Base-by-base conservation (phyloP, 2,113 vertebrate genomes). In the Rhinoptilus africanus region DNA sequence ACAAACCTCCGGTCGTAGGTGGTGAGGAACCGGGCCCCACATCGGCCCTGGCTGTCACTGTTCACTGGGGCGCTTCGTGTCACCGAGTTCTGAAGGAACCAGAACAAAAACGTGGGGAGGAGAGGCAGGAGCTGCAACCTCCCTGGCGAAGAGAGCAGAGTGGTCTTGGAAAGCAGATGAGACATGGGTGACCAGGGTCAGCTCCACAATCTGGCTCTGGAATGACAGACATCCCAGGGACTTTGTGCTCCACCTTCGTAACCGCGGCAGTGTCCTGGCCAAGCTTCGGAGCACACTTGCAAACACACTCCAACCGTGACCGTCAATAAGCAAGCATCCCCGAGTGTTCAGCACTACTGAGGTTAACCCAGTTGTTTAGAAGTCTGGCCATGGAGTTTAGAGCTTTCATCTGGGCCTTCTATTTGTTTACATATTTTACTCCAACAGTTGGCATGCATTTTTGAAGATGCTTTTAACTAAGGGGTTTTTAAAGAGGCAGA, bases 1-100 rank as follows among this genome's bases (percentile, higher is more conserved):
- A 99, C 99, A 48, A 99, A 99, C 71, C 99, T 98, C 94, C 99
- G 98, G 98, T 99, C 99, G 4, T 99, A 99, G 88, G 99, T 99
- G 96, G 99, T 99, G 85, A 99, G 98, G 97, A 99, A 99, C 12
- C 99, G 99, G 9, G 99, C 99, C 21, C 99, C 99, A 1, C 99
- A 99, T 14, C 99, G 99, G 71, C 99, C 99, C 93, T 99, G 99
- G 95, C 99, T 98, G 96, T 99, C 99, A 1, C 99, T 99, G 98
- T 99, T 99, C 95, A 99, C 98, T 0, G 99, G 99, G 10, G 99
- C 99, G 0, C 99, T 99, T 84, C 99, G 98, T 0, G 99, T 99
- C 97, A 99, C 98, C 4, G 99, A 99, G 96, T 99, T 99, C 99
- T 99, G 97, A 12, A 48, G 85, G 53, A 59, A 84, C 12, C 35